Conservation (phyloP, 2,888 invertebrate species). For the Caradrina kadenii region DNA sequence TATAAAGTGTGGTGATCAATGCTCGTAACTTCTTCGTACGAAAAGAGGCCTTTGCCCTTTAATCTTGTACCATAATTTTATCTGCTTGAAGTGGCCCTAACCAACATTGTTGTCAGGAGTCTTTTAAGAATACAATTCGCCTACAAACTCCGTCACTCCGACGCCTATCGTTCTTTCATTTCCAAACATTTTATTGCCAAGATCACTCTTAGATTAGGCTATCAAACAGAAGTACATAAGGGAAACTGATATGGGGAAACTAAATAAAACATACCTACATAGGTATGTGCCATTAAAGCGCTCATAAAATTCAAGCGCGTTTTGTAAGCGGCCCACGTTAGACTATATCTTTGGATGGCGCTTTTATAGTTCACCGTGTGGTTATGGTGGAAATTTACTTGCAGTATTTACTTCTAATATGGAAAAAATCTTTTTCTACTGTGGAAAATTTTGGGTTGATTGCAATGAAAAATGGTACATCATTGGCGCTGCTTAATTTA, state of each 20-base stretch:
- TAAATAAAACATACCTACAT: conserved; percentile 72
- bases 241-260: conserved; percentile 73
- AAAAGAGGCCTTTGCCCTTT: too few species aligned
- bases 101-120: neutral
- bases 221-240: conserved; percentile 61
- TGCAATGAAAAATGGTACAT: neutral
- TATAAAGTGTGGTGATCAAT: too few species aligned
- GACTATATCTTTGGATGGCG: conserved; percentile 73
- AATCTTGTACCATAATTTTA: too few species aligned
- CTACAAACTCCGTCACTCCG: neutral
- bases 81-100: neutral
- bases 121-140: neutral
- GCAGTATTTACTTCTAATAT: conserved; percentile 30
- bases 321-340: conserved; percentile 73
- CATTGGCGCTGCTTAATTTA: too few species aligned
- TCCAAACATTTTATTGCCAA: conserved; percentile 31
- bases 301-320: conserved; percentile 73
- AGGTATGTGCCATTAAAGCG: conserved; percentile 73
- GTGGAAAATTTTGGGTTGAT: neutral
- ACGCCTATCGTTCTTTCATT: conserved; percentile 14
- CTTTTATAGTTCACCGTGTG: conserved; percentile 68
- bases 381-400: conserved; percentile 51
- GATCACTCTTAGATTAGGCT: conserved; percentile 49
- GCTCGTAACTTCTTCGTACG: too few species aligned
- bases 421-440: neutral